These are phyloP conservation scores for Amphilophus citrinellus DNA, from an alignment of 2,113 vertebrate genomes.

Conservation along the genomic window DNA sequence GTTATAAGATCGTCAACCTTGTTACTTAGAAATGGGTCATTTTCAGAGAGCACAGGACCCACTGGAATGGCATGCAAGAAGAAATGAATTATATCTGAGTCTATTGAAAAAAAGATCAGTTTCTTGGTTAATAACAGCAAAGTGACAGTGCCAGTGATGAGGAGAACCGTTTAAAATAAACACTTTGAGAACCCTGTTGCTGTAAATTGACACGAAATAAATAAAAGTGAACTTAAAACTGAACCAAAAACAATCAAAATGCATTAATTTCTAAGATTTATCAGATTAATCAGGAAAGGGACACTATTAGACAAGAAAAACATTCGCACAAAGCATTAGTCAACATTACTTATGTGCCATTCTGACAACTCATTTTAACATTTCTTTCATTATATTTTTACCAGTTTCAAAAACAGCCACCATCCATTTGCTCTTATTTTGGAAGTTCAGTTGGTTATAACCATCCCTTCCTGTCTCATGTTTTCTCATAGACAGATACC, in stretches of 20 bases:
- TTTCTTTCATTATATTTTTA: no score
- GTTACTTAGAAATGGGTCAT: rapidly evolving
- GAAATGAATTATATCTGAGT: no score
- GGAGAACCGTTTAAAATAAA: neutral
- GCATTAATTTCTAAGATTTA: neutral
- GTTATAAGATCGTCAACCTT: neutral
- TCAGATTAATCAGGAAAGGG: neutral
- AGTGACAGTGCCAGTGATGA: neutral
- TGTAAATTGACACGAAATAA: neutral
- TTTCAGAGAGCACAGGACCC: neutral
- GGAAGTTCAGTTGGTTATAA: neutral
- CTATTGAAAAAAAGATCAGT: no score
- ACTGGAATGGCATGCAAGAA: neutral
- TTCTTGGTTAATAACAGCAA: neutral
- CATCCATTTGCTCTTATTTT: neutral
- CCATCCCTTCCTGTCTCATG: neutral
- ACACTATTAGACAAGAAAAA: neutral
- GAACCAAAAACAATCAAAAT: neutral
- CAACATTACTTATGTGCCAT: no score
- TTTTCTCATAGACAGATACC: neutral
- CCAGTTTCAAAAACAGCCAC: no score
- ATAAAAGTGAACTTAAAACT: neutral
- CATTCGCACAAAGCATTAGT: neutral
- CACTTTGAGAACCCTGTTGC: neutral
- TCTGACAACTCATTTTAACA: no score